phyloP scores from a whole-genome alignment of 2,797 vertebrate genomes.

The Anguilla marmorata region DNA sequence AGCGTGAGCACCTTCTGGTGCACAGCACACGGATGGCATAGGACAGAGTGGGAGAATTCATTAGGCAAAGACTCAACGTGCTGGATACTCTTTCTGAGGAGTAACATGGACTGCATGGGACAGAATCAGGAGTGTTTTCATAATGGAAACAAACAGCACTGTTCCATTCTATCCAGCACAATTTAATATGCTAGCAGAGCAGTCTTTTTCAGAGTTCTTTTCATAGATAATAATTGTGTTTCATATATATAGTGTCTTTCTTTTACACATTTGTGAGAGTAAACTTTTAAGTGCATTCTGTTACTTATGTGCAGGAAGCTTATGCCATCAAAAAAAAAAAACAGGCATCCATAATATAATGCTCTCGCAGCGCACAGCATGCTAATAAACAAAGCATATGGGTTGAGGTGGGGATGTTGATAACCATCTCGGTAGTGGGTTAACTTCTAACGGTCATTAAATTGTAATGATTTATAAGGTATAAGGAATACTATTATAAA shows the following conservation, averaged over 20 bases:
- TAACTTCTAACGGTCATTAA: neutral
- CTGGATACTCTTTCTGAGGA: neutral
- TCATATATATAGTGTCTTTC: neutral
- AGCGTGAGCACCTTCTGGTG: neutral
- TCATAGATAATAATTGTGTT: slow-evolving; percentile 1
- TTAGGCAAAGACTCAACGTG: neutral
- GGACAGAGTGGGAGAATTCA: neutral
- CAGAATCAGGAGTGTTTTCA: neutral
- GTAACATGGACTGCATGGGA: no score
- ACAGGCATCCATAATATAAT: neutral
- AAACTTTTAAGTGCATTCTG: neutral
- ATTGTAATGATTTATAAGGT: neutral
- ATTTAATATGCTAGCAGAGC: neutral
- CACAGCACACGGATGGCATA: neutral
- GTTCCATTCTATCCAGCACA: neutral
- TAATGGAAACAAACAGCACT: neutral
- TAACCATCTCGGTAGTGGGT: neutral
- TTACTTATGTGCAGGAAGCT: neutral
- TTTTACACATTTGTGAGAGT: neutral
- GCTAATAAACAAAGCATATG: neutral
- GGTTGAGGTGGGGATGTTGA: neutral
- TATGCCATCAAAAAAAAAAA: neutral
- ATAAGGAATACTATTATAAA: neutral
- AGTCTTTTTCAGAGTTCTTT: neutral
- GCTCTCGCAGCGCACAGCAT: neutral